A percentile compares a stretch with the other conserved stretches of the same genome.
Conservation (phyloP, 2,797 vertebrate genomes). For the Pristis pectinata region DNA sequence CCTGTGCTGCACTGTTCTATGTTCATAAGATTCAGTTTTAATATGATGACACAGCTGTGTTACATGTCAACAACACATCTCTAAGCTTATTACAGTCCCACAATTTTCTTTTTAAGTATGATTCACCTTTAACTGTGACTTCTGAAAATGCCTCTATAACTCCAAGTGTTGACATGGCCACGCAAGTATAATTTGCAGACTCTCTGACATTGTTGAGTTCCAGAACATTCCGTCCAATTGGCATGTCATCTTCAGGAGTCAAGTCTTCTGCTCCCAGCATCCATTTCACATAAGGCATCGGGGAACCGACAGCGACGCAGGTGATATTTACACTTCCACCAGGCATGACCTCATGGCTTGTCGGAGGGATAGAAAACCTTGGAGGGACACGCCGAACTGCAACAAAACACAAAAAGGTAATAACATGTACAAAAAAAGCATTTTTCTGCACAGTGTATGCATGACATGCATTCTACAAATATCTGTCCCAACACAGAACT, state of each 20-base stretch:
- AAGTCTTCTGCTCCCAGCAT: constrained; percentile 97
- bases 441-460: constrained; percentile 48
- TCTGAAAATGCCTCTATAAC: constrained; percentile 97
- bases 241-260: constrained; percentile 98
- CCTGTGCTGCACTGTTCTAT: too few species aligned
- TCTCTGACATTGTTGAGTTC: constrained; percentile 95
- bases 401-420: constrained; percentile 62
- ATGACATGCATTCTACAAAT: constrained; percentile 59
- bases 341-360: constrained; percentile 98
- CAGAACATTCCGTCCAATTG: constrained; percentile 93
- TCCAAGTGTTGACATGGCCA: constrained; percentile 96
- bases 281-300: constrained; percentile 99
- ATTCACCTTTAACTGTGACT: constrained; percentile 95
- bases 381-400: constrained; percentile 93
- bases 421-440: constrained; percentile 56
- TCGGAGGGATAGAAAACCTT: constrained; percentile 96
- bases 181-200: constrained; percentile 97
- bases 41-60: neutral
- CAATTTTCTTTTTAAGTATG: neutral
- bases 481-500: constrained; percentile 45
- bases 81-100: neutral
- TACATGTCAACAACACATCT: neutral
- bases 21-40: neutral
- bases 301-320: constrained; percentile 95
- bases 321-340: constrained; percentile 98